Percentiles rank a stretch among this genome's conserved stretches.
Evolutionary conservation across 2,113 vertebrate genomes (phyloP).

Genomic region (Capreolus pygargus): DNA sequence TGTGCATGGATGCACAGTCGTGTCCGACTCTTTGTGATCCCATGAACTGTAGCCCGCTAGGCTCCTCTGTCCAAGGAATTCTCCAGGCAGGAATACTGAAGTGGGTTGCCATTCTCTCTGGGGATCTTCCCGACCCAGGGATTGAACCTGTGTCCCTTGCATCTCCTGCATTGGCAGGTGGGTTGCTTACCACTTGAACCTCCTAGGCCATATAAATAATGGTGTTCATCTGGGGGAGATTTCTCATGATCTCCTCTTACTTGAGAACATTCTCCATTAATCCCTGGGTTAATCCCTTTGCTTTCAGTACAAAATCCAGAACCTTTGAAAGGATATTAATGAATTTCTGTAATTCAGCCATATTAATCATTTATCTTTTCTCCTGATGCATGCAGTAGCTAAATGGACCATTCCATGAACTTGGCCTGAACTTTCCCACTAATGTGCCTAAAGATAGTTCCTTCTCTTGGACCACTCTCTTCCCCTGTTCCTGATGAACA

Average conservation of each 20-base stretch:
- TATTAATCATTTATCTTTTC: neutral
- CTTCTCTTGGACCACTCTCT: neutral
- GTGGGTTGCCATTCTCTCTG: neutral
- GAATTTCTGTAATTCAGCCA: neutral
- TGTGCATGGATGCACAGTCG: accelerated
- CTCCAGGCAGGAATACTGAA: neutral
- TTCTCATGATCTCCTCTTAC: neutral
- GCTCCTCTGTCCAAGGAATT: neutral
- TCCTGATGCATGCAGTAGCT: neutral
- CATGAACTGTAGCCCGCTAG: neutral
- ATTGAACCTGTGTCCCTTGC: neutral
- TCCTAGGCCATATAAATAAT: neutral
- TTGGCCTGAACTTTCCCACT: neutral
- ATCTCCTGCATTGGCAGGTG: neutral
- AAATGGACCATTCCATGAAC: neutral
- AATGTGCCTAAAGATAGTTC: neutral
- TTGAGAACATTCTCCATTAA: neutral
- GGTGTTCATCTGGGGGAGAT: neutral
- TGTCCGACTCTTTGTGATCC: neutral
- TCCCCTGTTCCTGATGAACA: neutral
- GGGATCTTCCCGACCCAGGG: neutral
- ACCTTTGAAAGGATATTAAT: neutral
- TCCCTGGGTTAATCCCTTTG: neutral
- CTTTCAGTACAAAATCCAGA: neutral
- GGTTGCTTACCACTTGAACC: neutral